phyloP scores from a whole-genome alignment of 2,888 invertebrate species.

The Atethmia centrago region DNA sequence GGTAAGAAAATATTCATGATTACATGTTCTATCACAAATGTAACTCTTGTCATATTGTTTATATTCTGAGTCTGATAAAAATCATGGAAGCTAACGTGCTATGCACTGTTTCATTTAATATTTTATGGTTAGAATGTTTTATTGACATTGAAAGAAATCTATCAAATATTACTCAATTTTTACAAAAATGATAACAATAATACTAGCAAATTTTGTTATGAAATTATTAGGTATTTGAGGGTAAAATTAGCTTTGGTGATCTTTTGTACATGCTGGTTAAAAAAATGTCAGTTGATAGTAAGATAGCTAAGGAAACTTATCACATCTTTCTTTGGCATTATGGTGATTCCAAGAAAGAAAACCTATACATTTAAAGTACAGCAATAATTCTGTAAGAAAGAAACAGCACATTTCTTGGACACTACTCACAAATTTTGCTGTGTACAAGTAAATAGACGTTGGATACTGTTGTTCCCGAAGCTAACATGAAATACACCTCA shows the following conservation, averaged over 20 bases:
- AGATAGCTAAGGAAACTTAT: constrained; percentile 15
- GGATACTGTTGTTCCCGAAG: not conserved
- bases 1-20: constrained; percentile 87
- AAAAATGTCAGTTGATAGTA: constrained; percentile 20
- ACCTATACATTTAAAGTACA: not conserved
- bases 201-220: constrained; percentile 23
- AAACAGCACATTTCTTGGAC: not conserved
- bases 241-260: constrained; percentile 37
- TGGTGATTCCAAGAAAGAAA: not conserved
- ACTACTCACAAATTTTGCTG: not conserved
- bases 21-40: constrained; percentile 34
- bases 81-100: constrained; percentile 58
- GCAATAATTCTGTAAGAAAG: not conserved
- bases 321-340: constrained; percentile 1
- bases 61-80: constrained; percentile 56
- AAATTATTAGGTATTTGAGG: constrained; percentile 32
- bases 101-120: constrained; percentile 50
- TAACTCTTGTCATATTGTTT: constrained; percentile 58
- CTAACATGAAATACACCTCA: not conserved
- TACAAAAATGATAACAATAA: constrained; percentile 17
- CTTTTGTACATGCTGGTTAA: constrained; percentile 45
- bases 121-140: constrained; percentile 63
- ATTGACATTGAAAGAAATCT: constrained; percentile 41
- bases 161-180: constrained; percentile 12
- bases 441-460: not conserved